Evolutionary conservation across 2,888 invertebrate species (phyloP).

Genomic region (Andricus curvator): DNA sequence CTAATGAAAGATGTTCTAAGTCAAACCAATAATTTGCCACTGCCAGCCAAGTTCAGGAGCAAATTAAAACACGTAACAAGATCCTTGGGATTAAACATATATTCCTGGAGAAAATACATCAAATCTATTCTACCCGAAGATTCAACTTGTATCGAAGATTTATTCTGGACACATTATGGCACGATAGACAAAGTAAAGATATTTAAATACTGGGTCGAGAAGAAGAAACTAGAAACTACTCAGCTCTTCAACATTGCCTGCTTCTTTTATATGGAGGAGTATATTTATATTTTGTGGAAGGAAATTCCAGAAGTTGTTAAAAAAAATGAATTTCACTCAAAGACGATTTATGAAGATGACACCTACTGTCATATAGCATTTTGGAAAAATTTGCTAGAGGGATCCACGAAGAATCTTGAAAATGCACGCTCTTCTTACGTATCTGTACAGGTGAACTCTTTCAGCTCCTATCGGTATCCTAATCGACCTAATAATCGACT

Average conservation of each 20-base stretch:
- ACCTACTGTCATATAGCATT: too few species aligned
- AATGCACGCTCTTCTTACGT: too few species aligned
- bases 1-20: neutral
- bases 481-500: too few species aligned
- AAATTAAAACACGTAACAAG: too few species aligned
- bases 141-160: neutral
- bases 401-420: too few species aligned
- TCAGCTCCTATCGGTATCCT: too few species aligned
- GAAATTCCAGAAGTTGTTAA: neutral
- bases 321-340: too few species aligned
- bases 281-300: neutral
- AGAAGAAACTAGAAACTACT: neutral
- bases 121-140: neutral
- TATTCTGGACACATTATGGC: slow-evolving; percentile 13
- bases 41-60: too few species aligned
- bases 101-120: neutral
- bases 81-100: neutral
- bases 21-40: neutral
- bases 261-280: neutral
- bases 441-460: too few species aligned
- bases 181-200: neutral
- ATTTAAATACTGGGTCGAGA: neutral
- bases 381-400: too few species aligned
- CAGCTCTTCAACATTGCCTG: slow-evolving; percentile 5
- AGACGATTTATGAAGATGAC: too few species aligned